Evolutionary conservation across 1,140 invertebrate genomes (phyloP).

Genomic region (Drosophila repleta): DNA sequence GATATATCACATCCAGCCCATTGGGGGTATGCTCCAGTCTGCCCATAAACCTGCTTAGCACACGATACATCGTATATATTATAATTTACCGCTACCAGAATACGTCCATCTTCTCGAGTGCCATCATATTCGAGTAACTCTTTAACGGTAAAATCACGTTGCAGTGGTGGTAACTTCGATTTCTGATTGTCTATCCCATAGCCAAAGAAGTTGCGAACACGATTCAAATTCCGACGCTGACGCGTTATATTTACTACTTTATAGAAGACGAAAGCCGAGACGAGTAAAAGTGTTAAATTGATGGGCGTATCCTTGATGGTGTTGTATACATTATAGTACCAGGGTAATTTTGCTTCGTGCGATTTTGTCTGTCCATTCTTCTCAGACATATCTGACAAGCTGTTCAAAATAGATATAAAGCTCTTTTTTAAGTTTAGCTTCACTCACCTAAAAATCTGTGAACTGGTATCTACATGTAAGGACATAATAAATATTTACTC

Average conservation of each 20-base stretch:
- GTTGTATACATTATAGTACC: slow-evolving; percentile 50
- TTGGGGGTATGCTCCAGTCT: slow-evolving; percentile 47
- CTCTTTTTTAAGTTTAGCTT: neutral
- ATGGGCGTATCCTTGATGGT: slow-evolving; percentile 37
- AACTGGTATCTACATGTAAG: neutral
- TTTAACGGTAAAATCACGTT: slow-evolving; percentile 47
- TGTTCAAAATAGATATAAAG: neutral
- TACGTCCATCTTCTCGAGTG: slow-evolving; percentile 44
- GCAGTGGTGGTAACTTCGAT: slow-evolving; percentile 6
- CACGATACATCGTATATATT: slow-evolving; percentile 55
- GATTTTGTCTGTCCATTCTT: neutral
- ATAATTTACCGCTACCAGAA: slow-evolving; percentile 57
- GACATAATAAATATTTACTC: neutral
- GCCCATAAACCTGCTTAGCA: slow-evolving; percentile 52
- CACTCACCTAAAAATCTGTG: neutral
- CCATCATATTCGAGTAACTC: slow-evolving; percentile 51
- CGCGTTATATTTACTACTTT: slow-evolving; percentile 46
- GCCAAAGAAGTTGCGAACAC: neutral
- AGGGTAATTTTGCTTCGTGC: slow-evolving; percentile 22
- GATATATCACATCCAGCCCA: slow-evolving; percentile 61
- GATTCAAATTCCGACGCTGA: slow-evolving; percentile 1
- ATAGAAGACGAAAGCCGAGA: slow-evolving; percentile 56
- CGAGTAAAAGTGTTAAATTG: slow-evolving; percentile 39
- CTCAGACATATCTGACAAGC: slow-evolving; percentile 12
- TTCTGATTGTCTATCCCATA: neutral